Base-by-base conservation (phyloP, 2,113 vertebrate species). In the Eidolon helvum region DNA sequence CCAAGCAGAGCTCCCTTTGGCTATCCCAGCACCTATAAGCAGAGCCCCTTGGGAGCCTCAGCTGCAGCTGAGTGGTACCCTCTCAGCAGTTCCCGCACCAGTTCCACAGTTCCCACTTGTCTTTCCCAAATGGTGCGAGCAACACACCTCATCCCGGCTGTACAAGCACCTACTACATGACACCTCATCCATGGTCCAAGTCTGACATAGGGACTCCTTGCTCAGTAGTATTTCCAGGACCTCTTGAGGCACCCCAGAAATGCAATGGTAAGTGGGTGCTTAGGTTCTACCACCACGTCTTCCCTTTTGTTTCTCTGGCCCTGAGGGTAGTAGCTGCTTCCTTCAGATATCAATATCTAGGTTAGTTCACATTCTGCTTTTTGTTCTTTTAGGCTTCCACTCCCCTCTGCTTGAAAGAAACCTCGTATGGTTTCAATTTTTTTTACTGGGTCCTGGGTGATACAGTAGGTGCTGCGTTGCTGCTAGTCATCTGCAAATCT, bases 401-500 rank as follows among this genome's bases (percentile, higher is more conserved):
- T 86, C 6, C 11, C 24, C 10, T 61, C 33, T 93, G 28, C 48
- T 83, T 68, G 35, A 74, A 95, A 93, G 33, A 50, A 50, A 59
- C 24, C 24, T 92, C 57, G 43, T 40, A 21, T 30, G 4, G 26
- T 72, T 94, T 98, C 50, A 80, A 0, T 94, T 85, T 95, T 94
- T 19, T 38, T 63, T 71, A 33, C 8, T 16, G 22, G 19, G 43
- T 24, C 22, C 11, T 77, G 45, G 59, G 59, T 92, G 55, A 63
- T 79, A 50, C 11, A 40, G 61, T 40, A 94, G 59, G 35, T 83
- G 68, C 9, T 74, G 10, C 26, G 26, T 68, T 83, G 55, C 43
- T 69, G 55, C 28, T 55, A 40, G 35, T 45, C 63, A 74, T 71
- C 93, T 87, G 55, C 59, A 75, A 35, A 63, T 10, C 55, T 43